Percentiles rank a stretch among this genome's conserved stretches.
Evolutionary conservation across 2,888 invertebrate species (phyloP).

Genomic region (Bombylius discolor): DNA sequence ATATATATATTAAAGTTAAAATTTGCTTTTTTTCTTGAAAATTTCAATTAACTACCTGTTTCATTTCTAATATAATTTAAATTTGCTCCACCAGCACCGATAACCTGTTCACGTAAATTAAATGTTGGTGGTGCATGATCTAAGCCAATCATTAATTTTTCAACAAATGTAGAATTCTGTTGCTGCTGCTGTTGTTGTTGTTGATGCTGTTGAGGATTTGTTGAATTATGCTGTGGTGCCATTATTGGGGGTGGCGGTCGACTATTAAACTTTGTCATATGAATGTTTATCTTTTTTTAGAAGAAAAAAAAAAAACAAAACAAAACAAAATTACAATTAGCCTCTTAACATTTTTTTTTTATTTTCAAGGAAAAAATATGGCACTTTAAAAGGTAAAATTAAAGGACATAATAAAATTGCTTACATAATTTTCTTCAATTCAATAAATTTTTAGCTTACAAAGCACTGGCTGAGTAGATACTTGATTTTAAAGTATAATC

Average conservation of each 20-base stretch:
- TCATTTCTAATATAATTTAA: conserved; percentile 65
- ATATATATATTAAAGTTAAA: not conserved
- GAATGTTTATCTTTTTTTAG: not conserved
- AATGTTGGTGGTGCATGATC: conserved; percentile 65
- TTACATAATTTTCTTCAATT: no score
- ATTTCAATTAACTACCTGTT: conserved; percentile 40
- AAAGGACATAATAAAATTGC: no score
- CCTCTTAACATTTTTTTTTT: no score
- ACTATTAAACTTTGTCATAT: conserved; percentile 12
- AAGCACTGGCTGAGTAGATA: no score
- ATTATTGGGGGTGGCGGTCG: conserved; percentile 11
- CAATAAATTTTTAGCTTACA: no score
- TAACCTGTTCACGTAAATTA: conserved; percentile 59
- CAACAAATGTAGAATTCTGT: conserved; percentile 26
- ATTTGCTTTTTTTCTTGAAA: not conserved
- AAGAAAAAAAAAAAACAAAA: no score
- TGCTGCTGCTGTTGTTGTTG: not conserved
- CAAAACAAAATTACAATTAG: no score
- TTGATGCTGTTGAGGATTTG: not conserved
- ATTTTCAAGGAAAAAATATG: no score
- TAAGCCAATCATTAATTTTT: conserved; percentile 64
- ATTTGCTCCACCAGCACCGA: conserved; percentile 58
- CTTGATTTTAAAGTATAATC: no score
- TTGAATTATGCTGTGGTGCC: conserved; percentile 10
- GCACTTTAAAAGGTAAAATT: no score